A percentile compares a stretch with the other conserved stretches of the same genome.
These are phyloP conservation scores for Eubucco bourcierii DNA, from an alignment of 2,113 vertebrate genomes.

Conservation along the genomic window DNA sequence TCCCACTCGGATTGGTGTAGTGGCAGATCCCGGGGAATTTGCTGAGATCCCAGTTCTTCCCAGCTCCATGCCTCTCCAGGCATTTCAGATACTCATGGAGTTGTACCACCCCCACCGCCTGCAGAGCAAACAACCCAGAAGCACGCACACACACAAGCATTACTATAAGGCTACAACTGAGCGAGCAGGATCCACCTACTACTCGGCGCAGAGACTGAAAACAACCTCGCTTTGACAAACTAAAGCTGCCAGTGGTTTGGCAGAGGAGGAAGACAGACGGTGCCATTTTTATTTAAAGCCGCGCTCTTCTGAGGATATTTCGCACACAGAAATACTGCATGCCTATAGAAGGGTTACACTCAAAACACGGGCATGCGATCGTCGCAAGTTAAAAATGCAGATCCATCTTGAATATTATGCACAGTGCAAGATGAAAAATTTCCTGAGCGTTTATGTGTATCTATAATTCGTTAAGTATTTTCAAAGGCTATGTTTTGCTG, in stretches of 20 bases:
- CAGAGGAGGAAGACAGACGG: neutral
- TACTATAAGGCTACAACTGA: conserved; percentile 39
- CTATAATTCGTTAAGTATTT: neutral
- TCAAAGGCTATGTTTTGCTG: neutral
- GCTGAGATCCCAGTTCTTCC: neutral
- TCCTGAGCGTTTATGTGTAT: neutral
- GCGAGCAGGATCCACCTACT: conserved; percentile 12
- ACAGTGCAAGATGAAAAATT: neutral
- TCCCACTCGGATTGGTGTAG: neutral
- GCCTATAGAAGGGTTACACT: neutral
- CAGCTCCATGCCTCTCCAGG: neutral
- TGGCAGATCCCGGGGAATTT: neutral
- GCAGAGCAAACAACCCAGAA: neutral
- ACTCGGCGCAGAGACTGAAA: neutral
- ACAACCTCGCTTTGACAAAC: neutral
- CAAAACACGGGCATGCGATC: neutral
- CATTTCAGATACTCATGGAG: neutral
- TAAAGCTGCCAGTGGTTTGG: neutral
- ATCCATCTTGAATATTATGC: neutral
- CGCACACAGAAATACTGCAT: neutral
- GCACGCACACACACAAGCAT: neutral
- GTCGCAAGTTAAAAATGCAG: neutral
- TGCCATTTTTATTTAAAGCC: neutral
- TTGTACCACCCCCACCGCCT: neutral
- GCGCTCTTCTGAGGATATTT: neutral